Evolutionary conservation across 2,888 invertebrate genomes (phyloP), one percentile per base, ranked within the genome.

Genomic region (Drosophila diplacantha): DNA sequence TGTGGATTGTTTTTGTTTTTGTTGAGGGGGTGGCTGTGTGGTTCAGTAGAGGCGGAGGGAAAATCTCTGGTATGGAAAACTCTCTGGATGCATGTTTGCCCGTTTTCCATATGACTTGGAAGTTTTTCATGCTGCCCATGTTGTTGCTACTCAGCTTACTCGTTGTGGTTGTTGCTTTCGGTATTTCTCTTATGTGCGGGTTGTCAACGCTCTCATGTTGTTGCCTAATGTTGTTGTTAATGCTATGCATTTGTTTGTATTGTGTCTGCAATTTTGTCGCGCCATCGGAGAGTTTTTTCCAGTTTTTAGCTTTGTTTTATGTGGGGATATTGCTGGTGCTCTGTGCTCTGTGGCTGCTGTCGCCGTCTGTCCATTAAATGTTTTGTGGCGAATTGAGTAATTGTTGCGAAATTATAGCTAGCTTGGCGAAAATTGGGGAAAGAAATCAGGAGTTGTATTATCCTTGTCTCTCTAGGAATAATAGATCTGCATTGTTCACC

Each of bases 31-130:
- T 39, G 52, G 53, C 43, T 43, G 39, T 43, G 26, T 26, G 43
- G n/a, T 5, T 24, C 22, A 8, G 8, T 7, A 8, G 39, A 8
- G 22, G 24, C 11, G 43, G 26, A 46, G 44, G 44, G 44, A 29
- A 44, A 29, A 44, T 44, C 44, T 29, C 3, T 44, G 26, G 24
- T 24, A 38, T n/a, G 37, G 55, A 24, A 22, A 24, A 35, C 38
- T 29, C 24, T 14, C 41, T 35, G 41, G 50, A 12, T 60, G 71
- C 79, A 75, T 78, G 75, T 46, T 46, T 68, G 72, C 47, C 47
- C 59, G 63, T 47, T 68, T 57, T 69, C 54, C 72, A 73, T 75
- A 75, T 78, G 75, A 66, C 73, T 78, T 66, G 66, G 59, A 71
- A 53, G 54, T 72, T 60, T 60, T 75, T 56, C 58, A 71, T 73